Percentiles rank a stretch among this genome's conserved stretches.
Conservation (phyloP, 2,113 vertebrate genomes). For the Phalacrocorax aristotelis region DNA sequence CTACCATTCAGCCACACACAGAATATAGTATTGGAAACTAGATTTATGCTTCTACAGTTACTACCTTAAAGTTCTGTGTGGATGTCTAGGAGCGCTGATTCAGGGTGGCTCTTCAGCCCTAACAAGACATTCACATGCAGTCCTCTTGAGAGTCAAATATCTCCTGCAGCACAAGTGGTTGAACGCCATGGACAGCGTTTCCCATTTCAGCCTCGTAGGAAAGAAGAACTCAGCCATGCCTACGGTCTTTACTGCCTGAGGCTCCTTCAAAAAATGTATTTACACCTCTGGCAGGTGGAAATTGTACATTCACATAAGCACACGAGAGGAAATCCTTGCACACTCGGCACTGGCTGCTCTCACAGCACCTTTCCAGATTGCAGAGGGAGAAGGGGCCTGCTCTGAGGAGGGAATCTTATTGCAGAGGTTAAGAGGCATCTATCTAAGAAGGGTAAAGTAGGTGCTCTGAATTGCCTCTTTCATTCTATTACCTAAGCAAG, state of each 20-base stretch:
- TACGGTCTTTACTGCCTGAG: not conserved
- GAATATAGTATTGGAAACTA: not conserved
- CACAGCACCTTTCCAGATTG: not conserved
- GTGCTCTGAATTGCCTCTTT: not conserved
- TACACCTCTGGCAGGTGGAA: not conserved
- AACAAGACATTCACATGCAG: not conserved
- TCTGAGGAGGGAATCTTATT: not conserved
- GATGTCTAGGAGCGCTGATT: not conserved
- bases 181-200: not conserved
- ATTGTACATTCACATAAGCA: not conserved
- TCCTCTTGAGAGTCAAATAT: not conserved
- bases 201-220: not conserved
- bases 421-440: not conserved
- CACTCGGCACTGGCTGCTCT: not conserved
- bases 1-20: not conserved
- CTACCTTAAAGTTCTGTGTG: rapidly evolving
- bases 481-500: not conserved
- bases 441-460: not conserved
- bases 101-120: not conserved
- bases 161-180: not conserved
- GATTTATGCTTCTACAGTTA: not conserved
- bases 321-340: not conserved
- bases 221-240: not conserved
- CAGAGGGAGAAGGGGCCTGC: not conserved
- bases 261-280: not conserved